Percentiles rank a stretch among this genome's conserved stretches.
phyloP scores from a whole-genome alignment of 1,140 invertebrate genomes.

The Scaptomyza montana region DNA sequence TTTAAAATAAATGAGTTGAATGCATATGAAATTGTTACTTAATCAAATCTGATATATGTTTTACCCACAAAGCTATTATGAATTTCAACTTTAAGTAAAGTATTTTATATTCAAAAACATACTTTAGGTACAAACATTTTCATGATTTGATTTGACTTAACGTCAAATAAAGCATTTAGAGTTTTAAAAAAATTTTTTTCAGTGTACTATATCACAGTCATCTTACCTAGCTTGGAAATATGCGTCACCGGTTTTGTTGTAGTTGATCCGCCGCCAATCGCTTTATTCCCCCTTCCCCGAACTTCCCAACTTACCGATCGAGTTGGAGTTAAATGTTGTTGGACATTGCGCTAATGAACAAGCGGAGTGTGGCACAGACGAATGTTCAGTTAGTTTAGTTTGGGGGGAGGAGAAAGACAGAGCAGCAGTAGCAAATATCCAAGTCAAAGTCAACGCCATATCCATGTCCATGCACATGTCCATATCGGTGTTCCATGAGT shows the following conservation, averaged over 20 bases:
- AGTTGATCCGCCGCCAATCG: conserved; percentile 36
- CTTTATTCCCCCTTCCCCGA: conserved; percentile 16
- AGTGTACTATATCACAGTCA: background rate
- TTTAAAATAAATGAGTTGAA: too few species aligned
- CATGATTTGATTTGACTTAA: too few species aligned
- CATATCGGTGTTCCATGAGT: conserved; percentile 57
- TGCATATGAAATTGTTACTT: too few species aligned
- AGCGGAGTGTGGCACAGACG: conserved; percentile 33
- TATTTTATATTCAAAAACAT: too few species aligned
- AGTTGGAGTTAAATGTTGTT: conserved; percentile 42
- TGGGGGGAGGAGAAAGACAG: too few species aligned
- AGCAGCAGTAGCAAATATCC: conserved; percentile 56
- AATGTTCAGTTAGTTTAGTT: conserved; percentile 22
- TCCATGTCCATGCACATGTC: conserved; percentile 56
- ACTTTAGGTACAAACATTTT: too few species aligned
- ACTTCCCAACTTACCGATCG: conserved; percentile 15
- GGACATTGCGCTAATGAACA: conserved; percentile 66
- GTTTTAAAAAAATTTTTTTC: background rate
- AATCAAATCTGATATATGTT: too few species aligned
- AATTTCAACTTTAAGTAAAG: too few species aligned
- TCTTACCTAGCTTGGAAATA: background rate
- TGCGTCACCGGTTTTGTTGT: conserved; percentile 36
- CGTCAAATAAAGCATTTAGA: too few species aligned
- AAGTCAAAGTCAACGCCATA: conserved; percentile 50
- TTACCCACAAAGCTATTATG: too few species aligned